A percentile compares a stretch with the other conserved stretches of the same genome.
Evolutionary conservation across 2,113 vertebrate genomes (phyloP).

Genomic region (Mustela lutreola): DNA sequence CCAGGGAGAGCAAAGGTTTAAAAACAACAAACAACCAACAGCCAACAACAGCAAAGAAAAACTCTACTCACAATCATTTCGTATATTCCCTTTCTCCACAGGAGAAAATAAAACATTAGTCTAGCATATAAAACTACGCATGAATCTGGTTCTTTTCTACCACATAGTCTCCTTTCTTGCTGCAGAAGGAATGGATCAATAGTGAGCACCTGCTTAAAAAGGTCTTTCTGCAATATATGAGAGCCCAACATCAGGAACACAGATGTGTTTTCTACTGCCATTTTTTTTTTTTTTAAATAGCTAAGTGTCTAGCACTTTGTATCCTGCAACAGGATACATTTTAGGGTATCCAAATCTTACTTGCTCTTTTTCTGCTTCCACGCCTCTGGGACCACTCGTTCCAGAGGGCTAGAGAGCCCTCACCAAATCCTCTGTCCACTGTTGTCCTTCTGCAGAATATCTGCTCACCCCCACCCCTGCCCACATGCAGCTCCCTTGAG

Average conservation of each 20-base stretch:
- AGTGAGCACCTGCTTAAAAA: constrained; percentile 8
- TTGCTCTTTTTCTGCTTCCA: not conserved
- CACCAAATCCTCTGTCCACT: not conserved
- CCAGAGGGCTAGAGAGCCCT: not conserved
- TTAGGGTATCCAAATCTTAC: not conserved
- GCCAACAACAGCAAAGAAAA: not conserved
- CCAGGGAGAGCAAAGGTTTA: not conserved
- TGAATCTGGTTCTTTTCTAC: not conserved
- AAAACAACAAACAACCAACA: not conserved
- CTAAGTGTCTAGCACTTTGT: not conserved
- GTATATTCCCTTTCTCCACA: not conserved
- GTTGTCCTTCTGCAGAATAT: not conserved
- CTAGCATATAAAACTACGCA: not conserved
- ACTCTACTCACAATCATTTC: not conserved
- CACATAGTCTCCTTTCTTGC: not conserved
- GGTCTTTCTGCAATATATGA: not conserved
- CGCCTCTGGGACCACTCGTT: not conserved
- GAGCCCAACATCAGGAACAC: not conserved
- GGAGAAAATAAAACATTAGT: not conserved
- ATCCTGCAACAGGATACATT: not conserved
- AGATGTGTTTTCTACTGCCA: not conserved
- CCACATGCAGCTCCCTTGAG: not conserved
- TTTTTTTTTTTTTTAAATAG: constrained; percentile 22
- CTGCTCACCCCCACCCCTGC: not conserved
- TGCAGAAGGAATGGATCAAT: not conserved